Base-by-base conservation (phyloP, 2,113 vertebrate genomes). In the Egretta garzetta region DNA sequence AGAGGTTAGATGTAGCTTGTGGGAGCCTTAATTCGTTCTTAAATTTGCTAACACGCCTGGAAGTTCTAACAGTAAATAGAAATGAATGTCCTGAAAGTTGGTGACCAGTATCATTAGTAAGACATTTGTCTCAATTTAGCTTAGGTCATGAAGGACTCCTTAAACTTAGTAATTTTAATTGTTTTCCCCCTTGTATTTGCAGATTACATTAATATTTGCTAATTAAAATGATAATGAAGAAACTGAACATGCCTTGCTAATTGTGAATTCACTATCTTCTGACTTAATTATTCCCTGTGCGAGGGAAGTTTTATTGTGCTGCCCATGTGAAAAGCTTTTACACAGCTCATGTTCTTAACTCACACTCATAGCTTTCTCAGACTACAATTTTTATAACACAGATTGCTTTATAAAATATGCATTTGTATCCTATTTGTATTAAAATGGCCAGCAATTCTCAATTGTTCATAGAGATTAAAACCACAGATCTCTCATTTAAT, bases 181-280 rank as follows among this genome's bases (percentile, higher is more conserved):
- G 90, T 92, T 96, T 93, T 73, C 47, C 58, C 66, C 14, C 49
- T 79, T 93, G 66, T 76, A 76, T 95, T 94, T 93, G 21, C 39
- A 94, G 70, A 94, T 96, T 95, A 55, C 41, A 76, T 96, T 95
- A 91, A 80, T 97, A 91, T 94, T 97, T 93, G 84, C 84, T 90
- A 91, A 95, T 94, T 94, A 70, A 96, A 96, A 80, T 91, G 39
- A 80, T 94, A 94, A 96, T 64, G 77, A 96, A 83, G 82, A 80
- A 83, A 49, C 28, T 53, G 71, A 96, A 81, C 76, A 33, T 94
- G 91, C 24, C 52, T 86, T 79, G 45, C 17, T 91, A 91, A 62
- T 86, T 92, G 76, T 88, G 74, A 84, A 75, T 60, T 60, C 52
- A 18, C 81, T 80, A 9, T 92, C 60, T 94, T 88, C 85, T 91